Base-by-base conservation (phyloP, 2,888 invertebrate genomes). In the Leucophora obtusa region DNA sequence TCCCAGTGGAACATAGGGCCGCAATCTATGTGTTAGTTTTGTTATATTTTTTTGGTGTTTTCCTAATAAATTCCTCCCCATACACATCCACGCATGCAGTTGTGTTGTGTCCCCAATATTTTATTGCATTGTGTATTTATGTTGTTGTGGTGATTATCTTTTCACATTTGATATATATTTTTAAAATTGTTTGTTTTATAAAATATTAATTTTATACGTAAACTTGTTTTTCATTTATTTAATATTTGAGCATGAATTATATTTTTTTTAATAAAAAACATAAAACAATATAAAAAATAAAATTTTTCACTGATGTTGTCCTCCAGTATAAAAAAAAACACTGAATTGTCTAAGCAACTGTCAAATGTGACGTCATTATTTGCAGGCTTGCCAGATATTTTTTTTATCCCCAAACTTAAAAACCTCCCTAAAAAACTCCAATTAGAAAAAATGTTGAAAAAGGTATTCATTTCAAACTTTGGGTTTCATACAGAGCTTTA, bases 281-380 rank as follows among this genome's bases (percentile, higher is more conserved):
- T 18, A 70, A 79, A 75, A 70, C 43, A 35, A 79, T 74, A 69
- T 24, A 70, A 71, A 74, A 70, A 75, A 71, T 65, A 62, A 75
- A 66, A 53, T 59, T 54, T 76, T 75, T 76, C 79, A 76, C 62
- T 54, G 53, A 79, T 79, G 59, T 79, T 75, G 70, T 65, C 75
- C 56, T 75, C 28, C 43, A 53, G 15, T 43, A 70, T 53, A 73
- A 73, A 79, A 73, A 79, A 66, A 79, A 79, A 70, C 53, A 66
- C 70, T 79, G 75, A 70, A 75, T 79, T 79, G 79, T 79, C 74
- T 70, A 18, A 76, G 70, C 79, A 79, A 76, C 75, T 79, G 79
- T 79, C 75, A 79, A 66, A 66, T 69, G 74, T 79, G 79, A 79
- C 53, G 79, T 79, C 79, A 79, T 74, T 28, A 6, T 6, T 28